Evolutionary conservation across 2,797 vertebrate species (phyloP), one percentile per base, ranked within the genome.

Genomic region (Aulostomus chinensis): DNA sequence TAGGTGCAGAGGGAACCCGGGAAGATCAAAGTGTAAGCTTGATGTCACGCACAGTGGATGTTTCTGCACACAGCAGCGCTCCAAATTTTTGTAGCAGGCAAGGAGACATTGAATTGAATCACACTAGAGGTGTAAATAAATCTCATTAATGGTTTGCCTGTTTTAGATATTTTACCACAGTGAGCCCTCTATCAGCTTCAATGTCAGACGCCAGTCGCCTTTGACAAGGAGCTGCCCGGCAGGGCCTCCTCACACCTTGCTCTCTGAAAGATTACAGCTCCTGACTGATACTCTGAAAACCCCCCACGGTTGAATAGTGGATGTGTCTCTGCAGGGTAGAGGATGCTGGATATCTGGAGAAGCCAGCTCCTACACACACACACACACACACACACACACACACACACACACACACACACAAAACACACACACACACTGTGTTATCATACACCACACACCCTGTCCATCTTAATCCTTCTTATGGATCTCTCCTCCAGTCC

Each of bases 161-260:
- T 39, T 28, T 40, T 10, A 38, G 20, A 33, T 35, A 13, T 50
- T 64, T 55, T 16, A 43, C 9, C 13, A 6, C 32, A 25, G 9
- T 36, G 25, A 55, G 17, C 24, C 26, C 13, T 34, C 26, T 21
- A 37, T 55, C 32, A 31, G 34, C 28, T 40, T 14, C 10, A 3
- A 34, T 30, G 31, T 34, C 34, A 12, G 14, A 53, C 10, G 39
- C 39, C 29, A 28, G 60, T 32, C 40, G 59, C 41, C 48, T 36
- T 25, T 51, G 58, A 69, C 40, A 59, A 66, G 54, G 30, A 56
- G 34, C 4, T 0, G 3, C 56, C 25, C 52, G 4, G 12, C 32
- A n/a, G 57, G 30, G 34, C 38, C 24, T 37, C 46, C 57, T 48
- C 22, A 67, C 62, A 49, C 26, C 33, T 61, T 22, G 6, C 20